Base-by-base conservation (phyloP, 2,797 vertebrate genomes). In the Notamacropus eugenii region DNA sequence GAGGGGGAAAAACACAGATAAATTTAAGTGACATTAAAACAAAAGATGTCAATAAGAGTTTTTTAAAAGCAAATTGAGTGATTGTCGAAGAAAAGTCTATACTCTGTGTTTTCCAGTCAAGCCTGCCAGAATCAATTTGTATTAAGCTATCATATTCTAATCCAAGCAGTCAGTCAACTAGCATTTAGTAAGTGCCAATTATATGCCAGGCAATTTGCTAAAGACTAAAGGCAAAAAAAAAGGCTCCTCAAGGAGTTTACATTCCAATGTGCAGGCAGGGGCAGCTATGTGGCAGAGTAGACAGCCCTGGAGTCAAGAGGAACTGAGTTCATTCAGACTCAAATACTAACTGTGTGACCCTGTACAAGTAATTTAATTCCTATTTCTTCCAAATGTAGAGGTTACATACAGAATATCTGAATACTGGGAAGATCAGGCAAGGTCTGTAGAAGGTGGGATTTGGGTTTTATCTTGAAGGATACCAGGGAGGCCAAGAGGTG, bases 301-400 rank as follows among this genome's bases (percentile, higher is more conserved):
- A 82, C 62, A 59, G 92, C 59, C 95, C 93, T 96, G 54, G 59
- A 95, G 52, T 46, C 58, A 87, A 31, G 67, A 22, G 52, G 91
- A 54, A 16, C 4, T 55, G 55, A 22, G 9, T 74, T 92, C 54
- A 55, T 93, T 12, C 57, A 91, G 54, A 24, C 14, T 56, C 34
- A n/a, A 62, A 3, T 28, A 31, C 93, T 57, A 94, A 87, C n/a
- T 93, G 4, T 50, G 58, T 58, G 62, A 50, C 93, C 52, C 59
- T 46, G 14, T 28, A 58, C 54, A 57, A 92, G 19, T 58, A 29
- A 57, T 92, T 93, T 91, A 34, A 91, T 6, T 54, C 28, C 87
- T 54, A 34, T 90, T 59, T 92, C 82, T 14, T 82, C 92, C 31
- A 59, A 96, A 90, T 19, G 55, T 90, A 9, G 54, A 90, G 90